phyloP scores from a whole-genome alignment of 2,113 vertebrate genomes.

The Etheostoma cragini region DNA sequence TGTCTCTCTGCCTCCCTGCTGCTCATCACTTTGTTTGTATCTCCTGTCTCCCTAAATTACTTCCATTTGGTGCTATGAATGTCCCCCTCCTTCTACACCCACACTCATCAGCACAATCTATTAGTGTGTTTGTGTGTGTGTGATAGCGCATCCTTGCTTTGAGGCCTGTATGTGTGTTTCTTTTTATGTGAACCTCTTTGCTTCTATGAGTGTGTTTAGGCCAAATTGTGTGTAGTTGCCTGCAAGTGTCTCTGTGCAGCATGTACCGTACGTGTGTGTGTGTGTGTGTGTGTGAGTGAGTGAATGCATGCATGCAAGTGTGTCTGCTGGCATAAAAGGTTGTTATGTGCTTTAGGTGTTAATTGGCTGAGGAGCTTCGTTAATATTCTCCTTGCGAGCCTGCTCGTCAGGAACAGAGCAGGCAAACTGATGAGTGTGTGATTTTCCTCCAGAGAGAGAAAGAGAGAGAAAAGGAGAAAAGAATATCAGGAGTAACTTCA shows the following conservation, averaged over 20 bases:
- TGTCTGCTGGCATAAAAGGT: constrained; percentile 79
- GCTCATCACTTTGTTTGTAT: constrained; percentile 57
- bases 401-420: constrained; percentile 81
- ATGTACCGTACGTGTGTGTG: not conserved
- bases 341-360: constrained; percentile 86
- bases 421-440: constrained; percentile 87
- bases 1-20: constrained; percentile 23
- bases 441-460: constrained; percentile 76
- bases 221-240: constrained; percentile 13
- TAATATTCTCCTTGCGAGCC: constrained; percentile 85
- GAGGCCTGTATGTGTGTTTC: constrained; percentile 13
- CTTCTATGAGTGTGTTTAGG: constrained; percentile 6
- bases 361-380: constrained; percentile 85
- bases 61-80: constrained; percentile 42
- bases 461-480: constrained; percentile 42
- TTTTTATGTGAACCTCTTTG: constrained; percentile 40
- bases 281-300: not conserved
- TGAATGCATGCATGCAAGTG: constrained; percentile 6
- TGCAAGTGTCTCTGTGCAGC: constrained; percentile 16
- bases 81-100: constrained; percentile 30
- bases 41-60: constrained; percentile 33
- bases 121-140: constrained; percentile 19
- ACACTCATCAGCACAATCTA: constrained; percentile 41
- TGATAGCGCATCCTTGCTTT: constrained; percentile 1
- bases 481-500: constrained; percentile 67